Conservation (phyloP, 2,888 invertebrate species). For the Tuberolachnus salignus region DNA sequence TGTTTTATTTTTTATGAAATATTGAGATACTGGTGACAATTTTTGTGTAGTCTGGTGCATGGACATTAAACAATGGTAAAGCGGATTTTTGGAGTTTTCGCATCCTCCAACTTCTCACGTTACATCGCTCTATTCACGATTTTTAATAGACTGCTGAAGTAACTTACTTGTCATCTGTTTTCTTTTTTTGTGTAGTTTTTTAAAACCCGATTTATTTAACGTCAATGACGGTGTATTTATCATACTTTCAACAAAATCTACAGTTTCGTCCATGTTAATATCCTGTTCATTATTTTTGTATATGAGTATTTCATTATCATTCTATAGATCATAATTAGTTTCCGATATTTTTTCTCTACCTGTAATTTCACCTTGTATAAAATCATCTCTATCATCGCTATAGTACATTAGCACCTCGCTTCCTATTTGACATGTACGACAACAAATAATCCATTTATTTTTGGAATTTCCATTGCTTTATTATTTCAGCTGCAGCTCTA, state of each 20-base stretch:
- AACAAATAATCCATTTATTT: conserved; percentile 5
- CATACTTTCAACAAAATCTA: conserved; percentile 7
- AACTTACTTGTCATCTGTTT: conserved; percentile 5
- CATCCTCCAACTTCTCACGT: background rate
- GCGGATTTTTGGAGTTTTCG: background rate
- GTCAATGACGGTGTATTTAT: background rate
- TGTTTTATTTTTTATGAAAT: too few species aligned
- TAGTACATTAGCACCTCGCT: conserved; percentile 12
- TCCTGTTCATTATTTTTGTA: conserved; percentile 1
- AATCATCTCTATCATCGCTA: conserved; percentile 2
- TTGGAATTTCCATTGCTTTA: conserved; percentile 15
- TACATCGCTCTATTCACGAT: conserved; percentile 2
- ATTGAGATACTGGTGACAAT: conserved; percentile 9
- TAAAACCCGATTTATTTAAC: conserved; percentile 8
- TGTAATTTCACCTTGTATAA: conserved; percentile 4
- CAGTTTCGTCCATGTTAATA: conserved; percentile 6
- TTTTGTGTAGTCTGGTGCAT: conserved; percentile 9
- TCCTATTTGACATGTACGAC: conserved; percentile 1
- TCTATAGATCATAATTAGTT: conserved; percentile 6
- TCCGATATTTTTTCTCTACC: conserved; percentile 9
- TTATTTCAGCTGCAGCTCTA: conserved; percentile 17
- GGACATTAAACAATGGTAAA: conserved; percentile 17
- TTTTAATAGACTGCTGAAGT: background rate
- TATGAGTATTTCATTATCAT: conserved; percentile 5
- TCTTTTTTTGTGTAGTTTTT: conserved; percentile 1